These are phyloP conservation scores for Phrynocephalus vlangalii DNA, from an alignment of 2,797 vertebrate species.

Conservation along the genomic window DNA sequence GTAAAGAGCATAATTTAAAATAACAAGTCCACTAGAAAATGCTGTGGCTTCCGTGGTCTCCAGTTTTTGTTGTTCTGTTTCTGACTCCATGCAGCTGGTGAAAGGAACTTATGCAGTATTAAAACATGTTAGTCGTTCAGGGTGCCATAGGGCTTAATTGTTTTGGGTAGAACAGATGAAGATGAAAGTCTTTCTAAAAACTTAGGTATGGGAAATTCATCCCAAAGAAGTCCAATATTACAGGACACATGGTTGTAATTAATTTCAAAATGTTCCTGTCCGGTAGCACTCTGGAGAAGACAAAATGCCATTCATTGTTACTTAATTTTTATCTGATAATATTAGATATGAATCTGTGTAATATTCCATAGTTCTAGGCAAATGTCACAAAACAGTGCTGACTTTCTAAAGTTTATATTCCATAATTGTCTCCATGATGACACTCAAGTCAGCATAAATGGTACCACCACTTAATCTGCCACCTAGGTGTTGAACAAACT, in stretches of 20 bases:
- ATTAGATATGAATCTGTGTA: neutral
- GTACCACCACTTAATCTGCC: neutral
- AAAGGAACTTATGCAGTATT: neutral
- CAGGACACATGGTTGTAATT: neutral
- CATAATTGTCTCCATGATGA: neutral
- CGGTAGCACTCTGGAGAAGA: neutral
- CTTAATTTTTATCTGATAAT: neutral
- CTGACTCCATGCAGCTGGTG: neutral
- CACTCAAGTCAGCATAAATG: neutral
- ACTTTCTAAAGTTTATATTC: neutral
- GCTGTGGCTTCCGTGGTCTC: neutral
- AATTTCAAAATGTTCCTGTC: neutral
- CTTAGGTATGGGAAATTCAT: neutral
- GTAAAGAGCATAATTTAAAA: neutral
- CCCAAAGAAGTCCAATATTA: neutral
- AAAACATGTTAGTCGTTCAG: neutral
- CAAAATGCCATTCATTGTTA: neutral
- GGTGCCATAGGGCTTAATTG: neutral
- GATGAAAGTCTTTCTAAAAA: neutral
- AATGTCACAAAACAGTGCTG: neutral
- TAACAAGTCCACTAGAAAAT: neutral
- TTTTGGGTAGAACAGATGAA: neutral
- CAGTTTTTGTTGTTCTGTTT: neutral
- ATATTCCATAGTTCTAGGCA: neutral
- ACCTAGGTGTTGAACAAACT: neutral